phyloP scores from a whole-genome alignment of 2,888 invertebrate species.

The Matsumyia berberina region DNA sequence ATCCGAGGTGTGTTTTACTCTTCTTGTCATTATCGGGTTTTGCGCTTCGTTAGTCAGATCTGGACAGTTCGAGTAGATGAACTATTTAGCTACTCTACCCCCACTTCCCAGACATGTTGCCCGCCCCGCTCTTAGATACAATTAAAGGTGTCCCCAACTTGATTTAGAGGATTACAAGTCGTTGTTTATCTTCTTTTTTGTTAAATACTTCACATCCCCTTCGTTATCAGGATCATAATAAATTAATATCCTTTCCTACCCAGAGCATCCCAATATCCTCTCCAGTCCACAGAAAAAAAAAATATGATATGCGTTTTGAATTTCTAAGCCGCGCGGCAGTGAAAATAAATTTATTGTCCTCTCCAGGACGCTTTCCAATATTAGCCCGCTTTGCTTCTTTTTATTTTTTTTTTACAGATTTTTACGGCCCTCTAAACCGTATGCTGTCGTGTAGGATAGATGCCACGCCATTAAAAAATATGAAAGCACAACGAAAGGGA shows the following conservation, averaged over 20 bases:
- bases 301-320: slow-evolving; percentile 62
- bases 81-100: no score
- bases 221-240: slow-evolving; percentile 65
- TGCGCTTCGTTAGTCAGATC: no score
- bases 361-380: slow-evolving; percentile 51
- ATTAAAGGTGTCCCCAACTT: slow-evolving; percentile 2
- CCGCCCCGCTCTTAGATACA: no score
- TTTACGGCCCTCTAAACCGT: neutral
- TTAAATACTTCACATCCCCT: slow-evolving; percentile 13
- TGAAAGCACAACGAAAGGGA: slow-evolving; percentile 30
- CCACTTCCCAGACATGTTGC: no score
- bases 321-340: slow-evolving; percentile 34
- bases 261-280: no score
- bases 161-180: slow-evolving; percentile 16
- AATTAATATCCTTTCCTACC: slow-evolving; percentile 36
- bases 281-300: neutral
- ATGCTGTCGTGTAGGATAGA: slow-evolving; percentile 5
- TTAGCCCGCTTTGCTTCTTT: neutral
- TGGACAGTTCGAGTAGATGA: no score
- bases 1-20: no score
- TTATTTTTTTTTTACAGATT: neutral
- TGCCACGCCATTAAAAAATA: slow-evolving; percentile 42
- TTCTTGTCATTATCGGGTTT: no score
- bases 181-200: neutral
- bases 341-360: slow-evolving; percentile 45